These are phyloP conservation scores for Rhyacophila brunnea DNA, from an alignment of 1,140 invertebrate species.

Conservation along the genomic window DNA sequence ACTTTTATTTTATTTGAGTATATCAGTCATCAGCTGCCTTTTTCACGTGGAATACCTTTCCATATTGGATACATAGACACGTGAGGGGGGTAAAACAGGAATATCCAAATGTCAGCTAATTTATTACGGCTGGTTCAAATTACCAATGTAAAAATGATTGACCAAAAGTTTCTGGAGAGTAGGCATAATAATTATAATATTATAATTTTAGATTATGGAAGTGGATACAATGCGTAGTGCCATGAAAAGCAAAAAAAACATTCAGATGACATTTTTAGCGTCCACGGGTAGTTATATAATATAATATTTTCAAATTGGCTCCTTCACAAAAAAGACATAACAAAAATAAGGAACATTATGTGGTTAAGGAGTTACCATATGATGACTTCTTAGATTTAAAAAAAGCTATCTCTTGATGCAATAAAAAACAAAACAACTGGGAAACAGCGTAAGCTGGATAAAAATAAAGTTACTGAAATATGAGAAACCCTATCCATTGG, in stretches of 20 bases:
- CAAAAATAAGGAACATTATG: background rate
- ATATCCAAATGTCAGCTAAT: background rate
- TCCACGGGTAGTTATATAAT: too few species aligned
- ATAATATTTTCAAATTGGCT: background rate
- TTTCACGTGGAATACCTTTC: background rate
- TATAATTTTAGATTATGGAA: too few species aligned
- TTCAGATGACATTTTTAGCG: background rate
- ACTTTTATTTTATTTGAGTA: too few species aligned
- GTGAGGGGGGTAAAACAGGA: too few species aligned
- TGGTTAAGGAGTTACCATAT: background rate
- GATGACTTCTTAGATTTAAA: background rate
- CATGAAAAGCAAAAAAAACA: background rate
- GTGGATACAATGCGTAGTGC: background rate
- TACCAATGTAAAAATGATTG: background rate
- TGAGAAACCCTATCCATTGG: too few species aligned
- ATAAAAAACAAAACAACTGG: background rate
- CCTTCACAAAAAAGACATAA: background rate
- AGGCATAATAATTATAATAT: too few species aligned
- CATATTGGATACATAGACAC: background rate
- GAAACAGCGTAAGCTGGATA: background rate
- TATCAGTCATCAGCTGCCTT: background rate
- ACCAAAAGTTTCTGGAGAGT: background rate
- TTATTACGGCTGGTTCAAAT: background rate
- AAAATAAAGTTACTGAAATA: background rate
- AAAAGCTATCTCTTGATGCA: background rate